These are phyloP conservation scores for Camponotus floridanus DNA, from an alignment of 1,140 invertebrate species.

Conservation along the genomic window DNA sequence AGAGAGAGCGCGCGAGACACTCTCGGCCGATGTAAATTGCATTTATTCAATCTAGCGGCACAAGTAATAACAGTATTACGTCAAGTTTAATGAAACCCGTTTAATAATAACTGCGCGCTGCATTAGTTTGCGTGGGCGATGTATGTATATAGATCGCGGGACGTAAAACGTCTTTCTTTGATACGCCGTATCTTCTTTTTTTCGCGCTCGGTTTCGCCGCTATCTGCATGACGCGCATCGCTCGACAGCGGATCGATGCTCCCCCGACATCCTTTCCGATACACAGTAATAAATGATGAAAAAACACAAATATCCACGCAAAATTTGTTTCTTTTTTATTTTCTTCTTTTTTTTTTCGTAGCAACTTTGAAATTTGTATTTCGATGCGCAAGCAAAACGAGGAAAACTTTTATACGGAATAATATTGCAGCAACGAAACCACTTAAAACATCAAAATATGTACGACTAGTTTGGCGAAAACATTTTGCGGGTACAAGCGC, in stretches of 20 bases:
- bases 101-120: no score
- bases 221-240: slow-evolving; percentile 14
- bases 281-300: slow-evolving; percentile 58
- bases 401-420: slow-evolving; percentile 27
- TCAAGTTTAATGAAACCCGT: slow-evolving; percentile 9
- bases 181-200: not conserved
- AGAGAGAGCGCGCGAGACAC: not conserved
- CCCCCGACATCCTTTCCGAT: slow-evolving; percentile 62
- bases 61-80: not conserved
- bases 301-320: slow-evolving; percentile 49
- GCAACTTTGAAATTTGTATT: slow-evolving; percentile 4
- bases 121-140: not conserved
- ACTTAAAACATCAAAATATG: slow-evolving; percentile 13
- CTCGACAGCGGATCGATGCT: slow-evolving; percentile 58
- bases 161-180: slow-evolving; percentile 1
- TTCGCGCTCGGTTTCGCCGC: slow-evolving; percentile 7
- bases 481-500: not conserved
- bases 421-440: slow-evolving; percentile 28
- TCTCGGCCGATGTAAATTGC: slow-evolving; percentile 27
- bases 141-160: not conserved
- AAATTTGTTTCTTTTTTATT: not conserved
- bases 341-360: not conserved
- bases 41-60: not conserved
- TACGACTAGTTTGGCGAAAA: not conserved
- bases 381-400: not conserved